Evolutionary conservation across 2,888 invertebrate genomes (phyloP), one percentile per base, ranked within the genome.

Genomic region (Craniophora ligustri): DNA sequence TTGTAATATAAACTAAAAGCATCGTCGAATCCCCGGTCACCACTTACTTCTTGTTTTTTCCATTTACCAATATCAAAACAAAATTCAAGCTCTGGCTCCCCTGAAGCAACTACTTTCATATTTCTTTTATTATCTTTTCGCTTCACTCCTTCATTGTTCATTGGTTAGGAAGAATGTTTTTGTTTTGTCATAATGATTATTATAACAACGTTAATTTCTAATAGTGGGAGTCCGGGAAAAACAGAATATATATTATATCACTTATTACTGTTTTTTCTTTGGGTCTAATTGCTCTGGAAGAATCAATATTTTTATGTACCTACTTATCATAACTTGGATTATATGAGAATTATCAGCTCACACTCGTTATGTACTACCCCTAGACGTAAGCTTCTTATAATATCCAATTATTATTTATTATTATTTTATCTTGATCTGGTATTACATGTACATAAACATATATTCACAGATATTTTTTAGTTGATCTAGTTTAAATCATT

Each of bases 1-100:
- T 67, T 67, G 65, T 75, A 82, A 80, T 77, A 67, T 61, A 14
- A 66, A 67, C 78, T 75, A 78, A 81, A 67, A 73, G 72, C 68
- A 67, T 68, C 70, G 60, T 63, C 30, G 44, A 51, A 74, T 66
- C 63, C 70, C 71, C 46, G 58, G 65, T 71, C 67, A 49, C 61
- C 67, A 49, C 60, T 77, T 67, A 59, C 46, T 48, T 40, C 40
- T 55, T 74, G 56, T 70, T 65, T 75, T 57, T 58, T 26, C 15
- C 53, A 48, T 72, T 56, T 46, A 26, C 45, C 39, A 46, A 55
- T 64, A 60, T 51, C 56, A 64, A 51, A 68, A 50, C 47, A 38
- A 39, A 62, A 63, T 51, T 49, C 30, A 21, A 40, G 38, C 48
- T 51, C 18, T 13, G 32, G 50, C 56, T 45, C 44, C 19, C 15